A percentile compares a stretch with the other conserved stretches of the same genome.
phyloP scores from a whole-genome alignment of 2,888 invertebrate species.

The Thereva unica region DNA sequence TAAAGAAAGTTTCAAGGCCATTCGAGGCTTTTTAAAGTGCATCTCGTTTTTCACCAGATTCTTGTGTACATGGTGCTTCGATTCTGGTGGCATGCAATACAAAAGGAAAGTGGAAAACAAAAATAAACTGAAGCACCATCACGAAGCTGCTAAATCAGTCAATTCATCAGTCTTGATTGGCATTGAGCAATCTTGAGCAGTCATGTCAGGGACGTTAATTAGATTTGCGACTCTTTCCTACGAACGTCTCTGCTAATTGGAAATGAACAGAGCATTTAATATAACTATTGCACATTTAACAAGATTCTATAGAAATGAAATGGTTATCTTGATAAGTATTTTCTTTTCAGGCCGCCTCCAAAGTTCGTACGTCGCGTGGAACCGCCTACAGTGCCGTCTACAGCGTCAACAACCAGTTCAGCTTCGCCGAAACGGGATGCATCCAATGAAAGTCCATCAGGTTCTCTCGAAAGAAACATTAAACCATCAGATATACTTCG shows the following conservation, averaged over 20 bases:
- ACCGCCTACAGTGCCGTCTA: slow-evolving; percentile 59
- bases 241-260: slow-evolving; percentile 3
- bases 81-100: neutral
- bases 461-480: slow-evolving; percentile 57
- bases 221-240: slow-evolving; percentile 43
- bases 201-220: slow-evolving; percentile 43
- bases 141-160: slow-evolving; percentile 9
- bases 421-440: slow-evolving; percentile 49
- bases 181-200: slow-evolving; percentile 18
- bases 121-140: neutral
- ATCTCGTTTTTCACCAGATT: too few species aligned
- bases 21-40: too few species aligned
- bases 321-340: neutral
- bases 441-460: slow-evolving; percentile 45
- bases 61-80: neutral
- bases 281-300: neutral
- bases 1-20: too few species aligned
- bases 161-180: slow-evolving; percentile 21
- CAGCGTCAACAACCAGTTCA: slow-evolving; percentile 3
- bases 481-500: slow-evolving; percentile 58
- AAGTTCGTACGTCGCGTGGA: slow-evolving; percentile 68
- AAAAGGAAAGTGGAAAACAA: neutral
- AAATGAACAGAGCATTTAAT: slow-evolving; percentile 9
- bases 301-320: slow-evolving; percentile 4
- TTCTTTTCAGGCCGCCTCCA: slow-evolving; percentile 63